Percentiles rank a stretch among this genome's conserved stretches.
Conservation (phyloP, 1,140 invertebrate genomes). For the Physella acuta region DNA sequence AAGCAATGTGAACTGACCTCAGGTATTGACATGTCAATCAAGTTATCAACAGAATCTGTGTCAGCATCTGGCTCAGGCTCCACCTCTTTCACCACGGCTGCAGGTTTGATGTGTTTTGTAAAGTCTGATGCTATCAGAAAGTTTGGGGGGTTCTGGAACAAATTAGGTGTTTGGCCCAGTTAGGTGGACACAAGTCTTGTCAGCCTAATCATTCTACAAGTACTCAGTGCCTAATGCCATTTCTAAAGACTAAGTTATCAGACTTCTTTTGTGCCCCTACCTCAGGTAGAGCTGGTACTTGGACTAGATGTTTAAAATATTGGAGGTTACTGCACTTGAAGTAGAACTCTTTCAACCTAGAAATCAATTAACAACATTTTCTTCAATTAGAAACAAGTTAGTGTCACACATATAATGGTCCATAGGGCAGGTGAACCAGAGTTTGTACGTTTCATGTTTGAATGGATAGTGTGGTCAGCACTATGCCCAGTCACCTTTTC, state of each 20-base stretch:
- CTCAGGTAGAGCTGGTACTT: conserved; percentile 88
- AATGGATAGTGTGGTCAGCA: too few relatives aligned
- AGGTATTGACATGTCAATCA: conserved; percentile 49
- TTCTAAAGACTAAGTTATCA: too few relatives aligned
- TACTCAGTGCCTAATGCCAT: too few relatives aligned
- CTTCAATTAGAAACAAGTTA: too few relatives aligned
- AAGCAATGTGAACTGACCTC: conserved; percentile 32
- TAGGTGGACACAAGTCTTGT: too few relatives aligned
- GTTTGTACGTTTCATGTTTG: too few relatives aligned
- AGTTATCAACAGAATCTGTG: conserved; percentile 41
- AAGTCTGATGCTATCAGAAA: conserved; percentile 92
- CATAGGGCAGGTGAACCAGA: too few relatives aligned
- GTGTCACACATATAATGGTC: too few relatives aligned
- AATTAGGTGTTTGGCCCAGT: too few relatives aligned
- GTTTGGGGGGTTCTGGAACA: conserved; percentile 84
- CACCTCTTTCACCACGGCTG: conserved; percentile 81
- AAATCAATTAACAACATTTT: too few relatives aligned
- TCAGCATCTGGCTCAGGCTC: conserved; percentile 55
- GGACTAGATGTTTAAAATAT: conserved; percentile 95
- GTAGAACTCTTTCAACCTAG: conserved; percentile 85
- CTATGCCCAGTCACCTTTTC: too few relatives aligned
- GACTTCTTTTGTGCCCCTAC: conserved; percentile 61
- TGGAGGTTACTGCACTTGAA: conserved; percentile 89
- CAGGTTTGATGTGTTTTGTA: conserved; percentile 88
- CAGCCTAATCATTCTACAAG: too few relatives aligned